phyloP scores from a whole-genome alignment of 2,888 invertebrate species.

The Camptogramma bilineatum region DNA sequence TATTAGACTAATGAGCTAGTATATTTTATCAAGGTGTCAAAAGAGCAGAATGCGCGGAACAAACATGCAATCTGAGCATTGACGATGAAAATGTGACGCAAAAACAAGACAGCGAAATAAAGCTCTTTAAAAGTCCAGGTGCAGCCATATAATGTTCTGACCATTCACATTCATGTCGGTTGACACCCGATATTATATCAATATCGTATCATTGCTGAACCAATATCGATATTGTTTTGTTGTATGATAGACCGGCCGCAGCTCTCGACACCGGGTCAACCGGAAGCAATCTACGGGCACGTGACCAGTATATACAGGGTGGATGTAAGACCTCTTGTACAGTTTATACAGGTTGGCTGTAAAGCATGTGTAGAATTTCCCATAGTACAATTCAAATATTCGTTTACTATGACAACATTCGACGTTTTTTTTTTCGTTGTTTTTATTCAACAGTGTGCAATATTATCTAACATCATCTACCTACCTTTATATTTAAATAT shows the following conservation, averaged over 20 bases:
- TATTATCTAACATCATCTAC: too few species aligned
- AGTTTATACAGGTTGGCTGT: background rate
- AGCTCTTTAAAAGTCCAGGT: conserved; percentile 8
- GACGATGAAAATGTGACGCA: too few species aligned
- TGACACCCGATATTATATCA: conserved; percentile 24
- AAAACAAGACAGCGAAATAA: background rate
- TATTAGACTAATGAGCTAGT: too few species aligned
- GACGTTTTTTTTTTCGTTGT: too few species aligned
- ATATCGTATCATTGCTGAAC: conserved; percentile 19
- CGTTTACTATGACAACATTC: background rate
- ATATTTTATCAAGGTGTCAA: too few species aligned
- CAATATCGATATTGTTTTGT: conserved; percentile 36
- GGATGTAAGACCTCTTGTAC: background rate
- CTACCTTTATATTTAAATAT: too few species aligned
- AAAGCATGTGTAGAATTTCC: background rate
- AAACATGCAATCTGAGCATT: too few species aligned
- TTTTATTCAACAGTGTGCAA: too few species aligned
- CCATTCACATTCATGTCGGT: background rate
- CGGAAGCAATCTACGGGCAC: conserved; percentile 58
- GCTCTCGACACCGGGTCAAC: conserved; percentile 54
- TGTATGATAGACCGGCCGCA: conserved; percentile 37
- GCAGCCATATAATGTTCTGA: conserved; percentile 9
- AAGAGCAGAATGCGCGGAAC: background rate
- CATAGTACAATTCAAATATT: background rate
- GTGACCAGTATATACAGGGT: conserved; percentile 28